Evolutionary conservation across 1,140 invertebrate species (phyloP).

Genomic region (Panagrolaimus sp.): DNA sequence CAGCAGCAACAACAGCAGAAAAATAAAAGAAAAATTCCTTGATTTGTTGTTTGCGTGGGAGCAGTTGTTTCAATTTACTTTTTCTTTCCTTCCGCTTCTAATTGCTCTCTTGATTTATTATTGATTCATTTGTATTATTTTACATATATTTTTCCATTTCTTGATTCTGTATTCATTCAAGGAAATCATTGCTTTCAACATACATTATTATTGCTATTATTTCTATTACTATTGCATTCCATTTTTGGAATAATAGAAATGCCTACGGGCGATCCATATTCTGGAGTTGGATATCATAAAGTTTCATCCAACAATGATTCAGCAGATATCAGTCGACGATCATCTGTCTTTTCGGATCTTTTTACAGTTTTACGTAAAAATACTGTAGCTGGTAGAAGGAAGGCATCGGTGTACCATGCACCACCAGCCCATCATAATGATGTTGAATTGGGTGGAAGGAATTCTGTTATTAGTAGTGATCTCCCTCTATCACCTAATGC

Average conservation of each 20-base stretch:
- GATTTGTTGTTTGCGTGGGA: too few species aligned
- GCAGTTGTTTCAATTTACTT: too few species aligned
- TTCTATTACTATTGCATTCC: too few species aligned
- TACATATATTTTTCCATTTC: too few species aligned
- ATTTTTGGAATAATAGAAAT: background rate
- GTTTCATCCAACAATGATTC: constrained; percentile 13
- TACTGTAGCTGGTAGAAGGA: constrained; percentile 24
- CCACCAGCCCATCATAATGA: constrained; percentile 13
- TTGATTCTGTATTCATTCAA: too few species aligned
- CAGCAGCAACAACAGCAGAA: too few species aligned
- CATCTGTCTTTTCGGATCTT: constrained; percentile 52
- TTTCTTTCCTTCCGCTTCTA: too few species aligned
- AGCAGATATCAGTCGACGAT: constrained; percentile 35
- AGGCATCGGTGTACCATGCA: constrained; percentile 27
- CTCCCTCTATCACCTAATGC: background rate
- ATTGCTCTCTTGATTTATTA: too few species aligned
- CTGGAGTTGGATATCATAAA: constrained; percentile 2
- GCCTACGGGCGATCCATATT: constrained; percentile 5
- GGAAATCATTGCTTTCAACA: too few species aligned
- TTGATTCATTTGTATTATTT: too few species aligned
- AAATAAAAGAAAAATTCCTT: too few species aligned
- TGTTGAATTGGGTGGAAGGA: constrained; percentile 6
- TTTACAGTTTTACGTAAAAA: constrained; percentile 57
- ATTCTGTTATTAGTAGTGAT: constrained; percentile 16
- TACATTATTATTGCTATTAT: too few species aligned